Base-by-base conservation (phyloP, 2,113 vertebrate genomes). In the Caloenas nicobarica region DNA sequence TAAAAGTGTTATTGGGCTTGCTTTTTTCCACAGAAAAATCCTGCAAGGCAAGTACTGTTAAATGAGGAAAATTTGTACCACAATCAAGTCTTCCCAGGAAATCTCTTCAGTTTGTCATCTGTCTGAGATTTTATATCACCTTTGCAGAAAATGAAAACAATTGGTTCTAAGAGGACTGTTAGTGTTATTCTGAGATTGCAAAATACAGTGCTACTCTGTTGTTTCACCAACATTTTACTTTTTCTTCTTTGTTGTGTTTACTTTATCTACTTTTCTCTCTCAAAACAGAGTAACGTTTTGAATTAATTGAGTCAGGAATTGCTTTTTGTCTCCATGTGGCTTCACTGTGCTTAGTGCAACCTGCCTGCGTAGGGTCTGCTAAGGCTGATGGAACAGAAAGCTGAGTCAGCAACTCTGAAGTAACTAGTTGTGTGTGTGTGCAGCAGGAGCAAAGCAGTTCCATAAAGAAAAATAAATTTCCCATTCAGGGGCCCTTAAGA, bases 41-140 rank as follows among this genome's bases (percentile, higher is more conserved):
- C 86, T 97, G 48, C 68, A 81, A 96, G 53, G 21, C 9, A 89
- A 89, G 86, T 94, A 82, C 51, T 18, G 28, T 84, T 86, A 86
- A 94, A 97, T 4, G 15, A 96, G 61, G 56, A 96, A 86, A 96
- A 97, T 58, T 58, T 65, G 80, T 74, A 71, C 7, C 7, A 50
- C 50, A 91, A 64, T 96, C 50, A 92, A 88, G 58, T 91, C 77
- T 95, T 88, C 93, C 23, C 28, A 16, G 7, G 28, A 51, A 92
- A 38, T 25, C 5, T 60, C 26, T 64, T 60, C 2, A 38, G 13
- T 70, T 25, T 79, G 42, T 11, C 25, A 46, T 38, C 13, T 34
- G 11, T 48, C 60, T 79, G 7, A 56, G 64, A 16, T 89, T 90
- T 62, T 58, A 34, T 34, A 57, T 29, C 40, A 72, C 42, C 73